phyloP scores from a whole-genome alignment of 1,140 invertebrate species.

The Drosophila pectinifera region DNA sequence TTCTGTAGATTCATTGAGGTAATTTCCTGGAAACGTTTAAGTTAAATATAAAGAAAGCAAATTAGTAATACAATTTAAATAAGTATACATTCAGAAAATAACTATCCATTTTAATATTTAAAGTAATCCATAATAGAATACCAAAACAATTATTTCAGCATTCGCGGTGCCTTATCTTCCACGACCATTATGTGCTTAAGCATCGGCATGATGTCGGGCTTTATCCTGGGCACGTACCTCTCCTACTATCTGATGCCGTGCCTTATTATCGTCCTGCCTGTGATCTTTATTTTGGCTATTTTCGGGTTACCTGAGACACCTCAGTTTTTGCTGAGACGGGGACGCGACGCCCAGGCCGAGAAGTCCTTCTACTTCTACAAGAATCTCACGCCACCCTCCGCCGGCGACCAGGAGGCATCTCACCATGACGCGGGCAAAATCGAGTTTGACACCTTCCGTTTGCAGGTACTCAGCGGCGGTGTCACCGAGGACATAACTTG shows the following conservation, averaged over 20 bases:
- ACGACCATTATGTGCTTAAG: constrained; percentile 66
- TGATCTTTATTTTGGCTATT: constrained; percentile 61
- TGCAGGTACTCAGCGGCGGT: constrained; percentile 64
- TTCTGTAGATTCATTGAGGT: too few species aligned
- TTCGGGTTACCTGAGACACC: constrained; percentile 61
- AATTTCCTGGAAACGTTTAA: too few species aligned
- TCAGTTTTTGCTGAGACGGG: constrained; percentile 53
- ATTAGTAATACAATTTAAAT: too few species aligned
- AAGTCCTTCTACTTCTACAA: too few species aligned
- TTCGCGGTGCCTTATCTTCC: constrained; percentile 71
- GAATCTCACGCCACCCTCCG: constrained; percentile 35
- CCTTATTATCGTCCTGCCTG: constrained; percentile 47
- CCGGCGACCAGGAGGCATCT: constrained; percentile 48
- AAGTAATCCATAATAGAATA: too few species aligned
- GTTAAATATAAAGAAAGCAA: too few species aligned
- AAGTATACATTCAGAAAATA: too few species aligned
- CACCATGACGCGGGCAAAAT: constrained; percentile 50
- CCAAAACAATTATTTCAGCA: too few species aligned
- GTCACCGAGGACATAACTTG: constrained; percentile 43
- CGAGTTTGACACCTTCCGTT: constrained; percentile 67
- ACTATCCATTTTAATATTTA: too few species aligned
- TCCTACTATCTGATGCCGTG: constrained; percentile 68
- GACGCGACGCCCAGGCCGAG: constrained; percentile 51
- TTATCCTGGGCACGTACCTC: constrained; percentile 55
- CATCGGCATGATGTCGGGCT: constrained; percentile 64